Conservation (phyloP, 2,113 vertebrate genomes). For the Sula dactylatra region DNA sequence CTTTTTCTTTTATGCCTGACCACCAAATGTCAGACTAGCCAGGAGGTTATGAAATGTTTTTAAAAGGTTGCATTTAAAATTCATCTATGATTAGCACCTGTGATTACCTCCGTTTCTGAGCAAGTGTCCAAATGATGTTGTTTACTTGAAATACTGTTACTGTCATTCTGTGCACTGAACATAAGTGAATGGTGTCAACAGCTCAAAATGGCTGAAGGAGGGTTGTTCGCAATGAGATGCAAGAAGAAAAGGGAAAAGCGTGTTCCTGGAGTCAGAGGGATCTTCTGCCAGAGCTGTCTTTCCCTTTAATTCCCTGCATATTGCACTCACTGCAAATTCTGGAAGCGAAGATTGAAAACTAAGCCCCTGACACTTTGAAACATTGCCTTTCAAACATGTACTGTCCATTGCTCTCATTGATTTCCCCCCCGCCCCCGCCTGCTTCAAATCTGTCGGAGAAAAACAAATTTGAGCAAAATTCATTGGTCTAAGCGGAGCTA, state of each 20-base stretch:
- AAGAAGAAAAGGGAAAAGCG: not conserved
- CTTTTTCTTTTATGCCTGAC: not conserved
- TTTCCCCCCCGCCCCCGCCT: not conserved
- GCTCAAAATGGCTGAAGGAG: slow-evolving; percentile 41
- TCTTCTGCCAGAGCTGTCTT: slow-evolving; percentile 54
- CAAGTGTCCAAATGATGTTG: not conserved
- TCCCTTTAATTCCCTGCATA: slow-evolving; percentile 62
- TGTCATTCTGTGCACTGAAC: not conserved
- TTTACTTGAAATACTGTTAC: not conserved
- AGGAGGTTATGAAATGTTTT: not conserved
- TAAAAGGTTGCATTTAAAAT: not conserved
- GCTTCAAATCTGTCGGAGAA: slow-evolving; percentile 63
- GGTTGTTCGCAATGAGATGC: not conserved
- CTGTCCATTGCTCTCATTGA: slow-evolving; percentile 66
- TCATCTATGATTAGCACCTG: not conserved
- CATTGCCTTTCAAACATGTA: slow-evolving; percentile 70
- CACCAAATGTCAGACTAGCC: not conserved
- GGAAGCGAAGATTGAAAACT: slow-evolving; percentile 68
- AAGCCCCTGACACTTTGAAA: slow-evolving; percentile 77
- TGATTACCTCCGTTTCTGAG: not conserved
- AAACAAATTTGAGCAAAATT: slow-evolving; percentile 65
- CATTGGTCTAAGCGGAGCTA: slow-evolving; percentile 39
- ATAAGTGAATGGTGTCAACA: not conserved
- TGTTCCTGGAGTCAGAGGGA: not conserved
- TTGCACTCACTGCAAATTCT: slow-evolving; percentile 73